Evolutionary conservation across 2,888 invertebrate genomes (phyloP).

Genomic region (Imbricaverruca yamaguchii): DNA sequence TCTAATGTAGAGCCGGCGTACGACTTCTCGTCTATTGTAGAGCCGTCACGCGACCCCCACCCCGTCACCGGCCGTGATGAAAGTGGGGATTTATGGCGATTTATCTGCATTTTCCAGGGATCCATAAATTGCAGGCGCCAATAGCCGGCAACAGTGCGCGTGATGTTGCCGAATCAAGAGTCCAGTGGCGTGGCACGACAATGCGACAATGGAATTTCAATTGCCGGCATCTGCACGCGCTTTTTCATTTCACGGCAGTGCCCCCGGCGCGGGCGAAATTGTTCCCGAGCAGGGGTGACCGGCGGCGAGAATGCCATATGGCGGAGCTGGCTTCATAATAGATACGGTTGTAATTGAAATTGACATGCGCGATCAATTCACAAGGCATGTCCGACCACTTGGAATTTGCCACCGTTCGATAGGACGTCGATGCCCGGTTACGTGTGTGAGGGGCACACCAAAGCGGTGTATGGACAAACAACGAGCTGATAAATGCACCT

Average conservation of each 20-base stretch:
- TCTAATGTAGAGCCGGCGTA: too few species aligned
- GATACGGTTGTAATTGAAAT: too few species aligned
- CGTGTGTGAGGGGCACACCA: too few species aligned
- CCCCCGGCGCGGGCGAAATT: neutral
- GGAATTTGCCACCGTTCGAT: too few species aligned
- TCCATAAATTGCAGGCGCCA: neutral
- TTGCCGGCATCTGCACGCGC: neutral
- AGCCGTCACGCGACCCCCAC: neutral
- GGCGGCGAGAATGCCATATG: too few species aligned
- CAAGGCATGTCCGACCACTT: too few species aligned
- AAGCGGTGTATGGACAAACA: too few species aligned
- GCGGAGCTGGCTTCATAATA: too few species aligned
- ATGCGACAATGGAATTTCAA: neutral
- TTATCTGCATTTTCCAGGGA: constrained; percentile 19
- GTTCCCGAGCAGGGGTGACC: neutral
- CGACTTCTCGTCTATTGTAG: neutral
- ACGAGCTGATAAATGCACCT: too few species aligned
- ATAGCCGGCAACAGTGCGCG: neutral
- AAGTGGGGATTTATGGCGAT: constrained; percentile 10
- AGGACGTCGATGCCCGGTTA: too few species aligned
- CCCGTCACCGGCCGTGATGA: neutral
- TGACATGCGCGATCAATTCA: too few species aligned
- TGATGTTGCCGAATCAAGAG: neutral
- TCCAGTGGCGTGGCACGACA: neutral
- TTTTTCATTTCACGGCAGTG: neutral